Percentiles rank a stretch among this genome's conserved stretches.
phyloP scores from a whole-genome alignment of 2,113 vertebrate species.

The Antigone vipio region DNA sequence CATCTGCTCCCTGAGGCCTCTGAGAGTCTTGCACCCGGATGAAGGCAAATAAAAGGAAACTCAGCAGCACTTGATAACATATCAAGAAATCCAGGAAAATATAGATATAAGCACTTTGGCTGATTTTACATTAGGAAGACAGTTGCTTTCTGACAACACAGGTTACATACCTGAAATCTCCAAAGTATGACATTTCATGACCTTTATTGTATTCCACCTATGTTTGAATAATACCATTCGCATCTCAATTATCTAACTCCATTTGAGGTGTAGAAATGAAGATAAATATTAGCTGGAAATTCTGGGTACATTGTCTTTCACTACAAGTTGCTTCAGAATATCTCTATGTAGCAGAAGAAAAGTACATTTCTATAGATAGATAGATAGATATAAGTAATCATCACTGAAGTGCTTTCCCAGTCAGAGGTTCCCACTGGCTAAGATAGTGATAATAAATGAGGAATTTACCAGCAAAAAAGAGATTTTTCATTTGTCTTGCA shows the following conservation, averaged over 20 bases:
- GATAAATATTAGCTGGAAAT: background rate
- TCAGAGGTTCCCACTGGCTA: background rate
- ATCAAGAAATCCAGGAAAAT: background rate
- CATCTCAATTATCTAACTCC: background rate
- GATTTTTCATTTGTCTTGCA: background rate
- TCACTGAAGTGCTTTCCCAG: background rate
- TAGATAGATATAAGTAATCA: background rate
- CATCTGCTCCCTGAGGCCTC: constrained; percentile 42
- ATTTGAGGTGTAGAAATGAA: background rate
- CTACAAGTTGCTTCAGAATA: background rate
- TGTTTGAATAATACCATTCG: background rate
- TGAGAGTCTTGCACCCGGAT: background rate
- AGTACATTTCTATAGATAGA: accelerated
- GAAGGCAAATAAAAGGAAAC: background rate
- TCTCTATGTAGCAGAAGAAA: background rate
- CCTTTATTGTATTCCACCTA: background rate
- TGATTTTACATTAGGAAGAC: background rate
- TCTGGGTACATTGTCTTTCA: background rate
- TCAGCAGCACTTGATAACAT: background rate
- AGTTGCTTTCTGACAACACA: background rate
- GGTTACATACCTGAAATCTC: background rate
- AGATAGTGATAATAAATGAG: background rate
- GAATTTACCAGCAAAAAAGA: background rate
- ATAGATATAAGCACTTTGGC: background rate
- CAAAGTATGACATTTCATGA: background rate